phyloP scores from a whole-genome alignment of 2,113 vertebrate species.

The Prionailurus viverrinus region DNA sequence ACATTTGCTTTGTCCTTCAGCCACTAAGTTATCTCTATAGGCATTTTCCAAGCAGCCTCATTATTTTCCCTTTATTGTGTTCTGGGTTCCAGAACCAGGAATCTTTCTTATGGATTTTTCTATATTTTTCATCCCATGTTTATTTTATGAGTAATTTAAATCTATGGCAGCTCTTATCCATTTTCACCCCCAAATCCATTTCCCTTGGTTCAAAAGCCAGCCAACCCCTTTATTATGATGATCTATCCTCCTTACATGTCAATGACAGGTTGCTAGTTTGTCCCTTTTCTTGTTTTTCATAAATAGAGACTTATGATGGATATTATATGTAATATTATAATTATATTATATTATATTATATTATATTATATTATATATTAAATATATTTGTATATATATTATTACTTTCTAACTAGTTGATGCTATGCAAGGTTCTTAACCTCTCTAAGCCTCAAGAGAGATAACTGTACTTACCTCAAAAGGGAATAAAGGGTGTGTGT shows the following conservation, averaged over 20 bases:
- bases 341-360: neutral
- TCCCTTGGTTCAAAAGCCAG: neutral
- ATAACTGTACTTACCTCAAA: neutral
- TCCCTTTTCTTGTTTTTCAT: neutral
- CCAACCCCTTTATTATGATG: neutral
- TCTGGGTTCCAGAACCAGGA: neutral
- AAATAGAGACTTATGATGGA: neutral
- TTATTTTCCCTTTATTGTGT: neutral
- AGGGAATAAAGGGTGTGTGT: neutral
- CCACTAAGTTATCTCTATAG: neutral
- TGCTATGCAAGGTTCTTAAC: neutral
- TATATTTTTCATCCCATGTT: neutral
- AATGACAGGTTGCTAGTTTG: neutral
- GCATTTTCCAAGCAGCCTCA: neutral
- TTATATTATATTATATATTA: neutral
- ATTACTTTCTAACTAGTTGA: neutral
- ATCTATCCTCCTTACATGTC: neutral
- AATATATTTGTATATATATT: neutral
- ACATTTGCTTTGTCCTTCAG: neutral
- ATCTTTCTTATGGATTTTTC: neutral
- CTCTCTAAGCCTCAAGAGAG: neutral
- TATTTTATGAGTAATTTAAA: neutral
- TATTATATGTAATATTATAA: neutral
- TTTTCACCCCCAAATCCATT: neutral
- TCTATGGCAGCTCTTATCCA: neutral